These are phyloP conservation scores for Callinectes sapidus DNA, from an alignment of 2,888 invertebrate genomes.

Conservation along the genomic window DNA sequence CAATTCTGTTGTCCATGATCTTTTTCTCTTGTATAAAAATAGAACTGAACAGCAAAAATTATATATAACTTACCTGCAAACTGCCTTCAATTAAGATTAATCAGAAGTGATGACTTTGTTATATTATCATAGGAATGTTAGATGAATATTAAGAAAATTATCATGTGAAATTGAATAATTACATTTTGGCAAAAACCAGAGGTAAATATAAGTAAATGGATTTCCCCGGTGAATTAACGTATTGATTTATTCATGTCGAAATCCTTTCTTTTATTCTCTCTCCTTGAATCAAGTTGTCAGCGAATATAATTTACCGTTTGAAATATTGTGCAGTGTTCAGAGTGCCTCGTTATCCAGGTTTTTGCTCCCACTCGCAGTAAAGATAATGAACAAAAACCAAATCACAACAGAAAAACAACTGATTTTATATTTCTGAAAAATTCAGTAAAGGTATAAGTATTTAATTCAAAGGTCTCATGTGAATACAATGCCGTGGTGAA, in stretches of 20 bases:
- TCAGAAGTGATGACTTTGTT: neutral
- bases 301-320: neutral
- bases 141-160: neutral
- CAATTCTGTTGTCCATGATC: neutral
- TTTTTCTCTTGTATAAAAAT: neutral
- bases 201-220: neutral
- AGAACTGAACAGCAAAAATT: neutral
- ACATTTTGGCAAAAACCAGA: neutral
- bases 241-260: neutral
- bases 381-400: neutral
- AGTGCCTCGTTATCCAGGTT: neutral
- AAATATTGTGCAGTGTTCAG: neutral
- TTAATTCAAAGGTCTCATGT: neutral
- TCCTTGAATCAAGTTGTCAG: neutral
- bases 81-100: neutral
- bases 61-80: neutral
- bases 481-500: no score
- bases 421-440: neutral
- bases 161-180: neutral
- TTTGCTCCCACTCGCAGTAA: neutral
- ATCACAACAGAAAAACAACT: conserved; percentile 8
- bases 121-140: neutral
- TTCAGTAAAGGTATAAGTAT: neutral
- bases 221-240: neutral
- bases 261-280: neutral